Conservation (phyloP, 2,113 vertebrate species). For the Scophthalmus maximus region DNA sequence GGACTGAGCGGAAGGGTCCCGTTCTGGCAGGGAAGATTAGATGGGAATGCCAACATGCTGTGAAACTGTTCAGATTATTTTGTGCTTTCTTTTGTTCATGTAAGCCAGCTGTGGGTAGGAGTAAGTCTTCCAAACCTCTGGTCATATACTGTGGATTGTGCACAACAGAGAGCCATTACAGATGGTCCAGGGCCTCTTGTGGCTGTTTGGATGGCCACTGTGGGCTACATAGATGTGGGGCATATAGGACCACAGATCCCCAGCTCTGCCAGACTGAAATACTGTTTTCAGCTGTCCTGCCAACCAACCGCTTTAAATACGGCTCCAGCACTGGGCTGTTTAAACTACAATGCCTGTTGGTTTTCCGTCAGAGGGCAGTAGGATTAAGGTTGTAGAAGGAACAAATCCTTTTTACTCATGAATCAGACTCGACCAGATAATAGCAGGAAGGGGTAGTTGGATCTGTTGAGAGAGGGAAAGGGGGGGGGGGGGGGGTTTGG, state of each 20-base stretch:
- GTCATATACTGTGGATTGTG: conserved; percentile 61
- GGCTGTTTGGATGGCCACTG: conserved; percentile 43
- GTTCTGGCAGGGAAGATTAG: conserved; percentile 7
- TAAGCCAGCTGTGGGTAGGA: conserved; percentile 51
- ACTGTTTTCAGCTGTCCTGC: conserved; percentile 53
- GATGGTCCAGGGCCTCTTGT: conserved; percentile 47
- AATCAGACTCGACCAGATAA: conserved; percentile 33
- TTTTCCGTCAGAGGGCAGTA: conserved; percentile 45
- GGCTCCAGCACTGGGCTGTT: conserved; percentile 27
- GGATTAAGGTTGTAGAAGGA: conserved; percentile 36
- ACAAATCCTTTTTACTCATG: conserved; percentile 19
- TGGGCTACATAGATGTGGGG: conserved; percentile 48
- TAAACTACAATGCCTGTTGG: conserved; percentile 45
- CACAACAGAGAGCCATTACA: conserved; percentile 55
- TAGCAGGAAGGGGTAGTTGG: conserved; percentile 36
- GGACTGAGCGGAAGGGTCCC: conserved; percentile 85
- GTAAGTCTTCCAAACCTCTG: conserved; percentile 46
- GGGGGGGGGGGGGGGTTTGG: conserved; percentile 11
- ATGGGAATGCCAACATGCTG: conserved; percentile 68
- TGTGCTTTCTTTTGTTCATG: conserved; percentile 62
- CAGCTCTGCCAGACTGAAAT: conserved; percentile 49
- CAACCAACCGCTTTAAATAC: conserved; percentile 45
- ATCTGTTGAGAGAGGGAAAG: neutral
- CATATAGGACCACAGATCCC: conserved; percentile 51
- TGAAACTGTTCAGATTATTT: conserved; percentile 73